Conservation (phyloP, 2,888 invertebrate genomes). For the Macrosiphum euphorbiae region DNA sequence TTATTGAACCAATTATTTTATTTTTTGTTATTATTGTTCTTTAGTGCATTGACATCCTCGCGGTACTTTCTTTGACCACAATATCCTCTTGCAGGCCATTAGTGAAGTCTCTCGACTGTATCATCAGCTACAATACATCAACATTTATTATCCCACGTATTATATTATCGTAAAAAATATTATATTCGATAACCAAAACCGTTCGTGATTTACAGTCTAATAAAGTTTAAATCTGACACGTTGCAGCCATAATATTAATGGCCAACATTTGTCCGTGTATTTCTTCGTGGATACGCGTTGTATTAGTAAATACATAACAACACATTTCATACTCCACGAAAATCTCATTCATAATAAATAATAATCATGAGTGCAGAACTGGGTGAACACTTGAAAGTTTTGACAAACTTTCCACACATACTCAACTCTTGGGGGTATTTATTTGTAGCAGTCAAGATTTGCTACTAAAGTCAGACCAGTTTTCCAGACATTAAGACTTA, state of each 20-base stretch:
- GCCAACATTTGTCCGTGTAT: background rate
- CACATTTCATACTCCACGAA: background rate
- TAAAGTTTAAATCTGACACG: background rate
- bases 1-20: background rate
- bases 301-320: background rate
- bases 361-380: background rate
- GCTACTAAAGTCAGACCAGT: conserved; percentile 31
- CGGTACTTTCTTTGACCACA: background rate
- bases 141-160: background rate
- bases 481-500: conserved; percentile 3
- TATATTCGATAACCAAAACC: background rate
- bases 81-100: conserved; percentile 35
- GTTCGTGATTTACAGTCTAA: background rate
- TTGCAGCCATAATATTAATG: background rate
- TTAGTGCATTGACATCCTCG: background rate
- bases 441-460: conserved; percentile 9
- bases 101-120: conserved; percentile 18
- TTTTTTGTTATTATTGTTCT: background rate
- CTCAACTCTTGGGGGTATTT: conserved; percentile 11
- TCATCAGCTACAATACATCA: background rate
- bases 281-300: background rate
- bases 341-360: conserved; percentile 29
- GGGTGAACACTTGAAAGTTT: conserved; percentile 7
- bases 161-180: background rate
- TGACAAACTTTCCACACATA: conserved; percentile 40